Evolutionary conservation across 2,797 vertebrate genomes (phyloP), one percentile per base, ranked within the genome.

Genomic region (Margarornis squamiger): DNA sequence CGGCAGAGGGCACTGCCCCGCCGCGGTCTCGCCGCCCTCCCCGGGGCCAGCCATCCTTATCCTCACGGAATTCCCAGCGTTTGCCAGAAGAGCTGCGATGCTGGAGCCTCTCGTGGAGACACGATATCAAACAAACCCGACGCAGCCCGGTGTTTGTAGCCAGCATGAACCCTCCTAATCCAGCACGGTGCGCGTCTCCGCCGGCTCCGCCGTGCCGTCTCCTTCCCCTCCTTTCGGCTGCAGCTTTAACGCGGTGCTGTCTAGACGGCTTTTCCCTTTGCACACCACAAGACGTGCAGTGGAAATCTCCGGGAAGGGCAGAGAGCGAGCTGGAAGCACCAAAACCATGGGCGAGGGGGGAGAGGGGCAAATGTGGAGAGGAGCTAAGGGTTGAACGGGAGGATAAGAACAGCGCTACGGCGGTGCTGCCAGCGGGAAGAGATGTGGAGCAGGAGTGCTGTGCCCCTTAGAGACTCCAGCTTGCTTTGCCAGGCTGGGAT

Each of bases 1-100:
- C 86, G 22, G 89, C 92, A 88, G 92, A 86, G 90, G 93, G 89
- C 95, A 95, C 10, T 88, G 79, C 72, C 87, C 87, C 3, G 57
- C 87, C 71, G 71, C 62, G 45, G 65, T 74, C 86, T 9, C 14
- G 9, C 39, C 70, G 6, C 45, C 41, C 5, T 29, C 26, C 68
- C 52, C 72, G n/a, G 27, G 29, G 2, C 3, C 67, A 10, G 18
- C 29, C 74, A 2, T 2, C 17, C 0, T 55, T 6, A 19, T 34
- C 63, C 41, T 46, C 77, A 4, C 77, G 45, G 15, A 9, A 5
- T 7, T 6, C n/a, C 51, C 62, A 3, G 19, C 41, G 0, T 7
- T 4, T 24, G 16, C 85, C 68, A 7, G 20, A 5, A 13, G 2
- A 43, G 68, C 66, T 8, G 3, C 32, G 5, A 1, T 4, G 34